Evolutionary conservation across 2,113 vertebrate genomes (phyloP).

Genomic region (Tupaia chinensis): DNA sequence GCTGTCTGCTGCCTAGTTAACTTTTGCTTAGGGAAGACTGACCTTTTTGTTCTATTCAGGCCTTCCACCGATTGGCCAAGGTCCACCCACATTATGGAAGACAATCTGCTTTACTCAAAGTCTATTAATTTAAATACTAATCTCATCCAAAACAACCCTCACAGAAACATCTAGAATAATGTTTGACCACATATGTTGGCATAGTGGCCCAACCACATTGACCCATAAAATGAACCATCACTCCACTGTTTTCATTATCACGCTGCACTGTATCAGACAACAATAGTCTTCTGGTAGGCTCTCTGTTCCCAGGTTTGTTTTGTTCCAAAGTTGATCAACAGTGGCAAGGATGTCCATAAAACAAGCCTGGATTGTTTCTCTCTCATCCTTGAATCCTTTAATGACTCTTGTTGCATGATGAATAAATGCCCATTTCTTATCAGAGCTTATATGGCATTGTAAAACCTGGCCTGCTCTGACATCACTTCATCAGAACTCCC

Average conservation of each 20-base stretch:
- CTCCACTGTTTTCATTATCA: neutral
- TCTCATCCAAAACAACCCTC: conserved; percentile 3
- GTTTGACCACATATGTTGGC: neutral
- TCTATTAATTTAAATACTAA: neutral
- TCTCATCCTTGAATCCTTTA: neutral
- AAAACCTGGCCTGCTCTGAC: neutral
- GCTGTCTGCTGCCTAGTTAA: neutral
- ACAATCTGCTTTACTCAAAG: conserved; percentile 22
- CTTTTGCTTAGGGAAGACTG: neutral
- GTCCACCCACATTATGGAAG: neutral
- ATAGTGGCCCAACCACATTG: neutral
- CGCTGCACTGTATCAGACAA: neutral
- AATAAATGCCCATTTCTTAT: conserved; percentile 30
- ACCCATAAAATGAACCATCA: neutral
- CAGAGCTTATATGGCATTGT: neutral
- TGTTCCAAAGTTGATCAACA: neutral
- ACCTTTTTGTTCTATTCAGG: neutral
- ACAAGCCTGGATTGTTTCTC: neutral
- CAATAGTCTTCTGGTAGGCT: neutral
- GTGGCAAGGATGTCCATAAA: neutral
- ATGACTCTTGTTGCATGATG: neutral
- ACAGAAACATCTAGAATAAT: neutral
- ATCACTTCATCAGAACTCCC: neutral
- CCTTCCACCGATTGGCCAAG: conserved; percentile 15
- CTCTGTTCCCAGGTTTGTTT: neutral